Percentiles rank a stretch among this genome's conserved stretches.
Conservation (phyloP, 2,113 vertebrate genomes). For the Xyliphius kryptos region DNA sequence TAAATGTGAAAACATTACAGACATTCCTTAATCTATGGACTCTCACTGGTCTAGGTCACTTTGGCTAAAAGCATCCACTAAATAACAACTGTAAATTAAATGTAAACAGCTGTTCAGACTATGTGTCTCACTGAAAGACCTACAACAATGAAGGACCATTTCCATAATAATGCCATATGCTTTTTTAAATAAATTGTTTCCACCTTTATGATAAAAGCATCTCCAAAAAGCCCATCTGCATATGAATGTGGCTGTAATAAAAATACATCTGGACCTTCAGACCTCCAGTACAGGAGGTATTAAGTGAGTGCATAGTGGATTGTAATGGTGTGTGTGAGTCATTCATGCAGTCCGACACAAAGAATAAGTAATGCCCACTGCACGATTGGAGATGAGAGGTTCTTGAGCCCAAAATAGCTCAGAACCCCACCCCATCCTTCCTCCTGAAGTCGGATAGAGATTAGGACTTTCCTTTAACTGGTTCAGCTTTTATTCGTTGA, state of each 20-base stretch:
- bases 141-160: too few relatives aligned
- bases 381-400: neutral
- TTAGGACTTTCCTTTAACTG: constrained; percentile 6
- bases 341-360: constrained; percentile 25
- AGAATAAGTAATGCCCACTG: constrained; percentile 22
- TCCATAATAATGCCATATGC: too few relatives aligned
- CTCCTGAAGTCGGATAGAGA: constrained; percentile 8
- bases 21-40: too few relatives aligned
- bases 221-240: neutral
- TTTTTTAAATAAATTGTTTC: too few relatives aligned
- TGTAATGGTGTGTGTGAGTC: constrained; percentile 30
- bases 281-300: neutral
- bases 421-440: constrained; percentile 8
- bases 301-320: neutral
- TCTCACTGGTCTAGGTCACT: too few relatives aligned
- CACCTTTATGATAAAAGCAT: too few relatives aligned
- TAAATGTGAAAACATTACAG: too few relatives aligned
- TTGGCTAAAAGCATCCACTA: too few relatives aligned
- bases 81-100: too few relatives aligned
- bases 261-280: neutral
- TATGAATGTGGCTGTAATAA: neutral
- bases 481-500: constrained; percentile 5
- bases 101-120: too few relatives aligned
- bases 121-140: too few relatives aligned
- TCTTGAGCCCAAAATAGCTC: constrained; percentile 29